These are phyloP conservation scores for Drosophila kanekoi DNA, from an alignment of 2,888 invertebrate species.

Conservation along the genomic window DNA sequence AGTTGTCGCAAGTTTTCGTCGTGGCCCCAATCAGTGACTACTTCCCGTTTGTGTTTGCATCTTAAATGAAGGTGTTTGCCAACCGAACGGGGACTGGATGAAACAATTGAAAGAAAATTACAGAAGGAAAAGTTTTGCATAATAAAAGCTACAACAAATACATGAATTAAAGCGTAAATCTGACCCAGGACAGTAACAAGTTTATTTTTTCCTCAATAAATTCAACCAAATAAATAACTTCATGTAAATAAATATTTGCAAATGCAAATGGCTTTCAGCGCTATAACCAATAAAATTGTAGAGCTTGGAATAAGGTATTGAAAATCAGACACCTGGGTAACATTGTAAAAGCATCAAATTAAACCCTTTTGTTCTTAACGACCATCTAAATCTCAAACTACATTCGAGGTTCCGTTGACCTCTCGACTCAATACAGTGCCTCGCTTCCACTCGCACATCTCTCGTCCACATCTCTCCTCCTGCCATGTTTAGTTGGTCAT, in stretches of 20 bases:
- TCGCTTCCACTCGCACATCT: neutral
- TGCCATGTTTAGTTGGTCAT: slow-evolving; percentile 14
- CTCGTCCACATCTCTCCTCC: neutral
- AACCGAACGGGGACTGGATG: neutral
- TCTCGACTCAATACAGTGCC: neutral
- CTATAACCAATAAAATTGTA: slow-evolving; percentile 43
- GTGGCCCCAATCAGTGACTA: slow-evolving; percentile 42
- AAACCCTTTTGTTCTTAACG: slow-evolving; percentile 29
- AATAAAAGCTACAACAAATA: slow-evolving; percentile 8
- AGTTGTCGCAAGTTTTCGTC: slow-evolving; percentile 46
- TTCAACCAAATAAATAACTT: slow-evolving; percentile 8
- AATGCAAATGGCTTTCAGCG: slow-evolving; percentile 26
- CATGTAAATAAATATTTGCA: slow-evolving; percentile 14
- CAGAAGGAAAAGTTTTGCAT: slow-evolving; percentile 32
- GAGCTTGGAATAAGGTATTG: slow-evolving; percentile 48
- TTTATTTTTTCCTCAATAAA: slow-evolving; percentile 37
- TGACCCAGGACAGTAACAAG: slow-evolving; percentile 14
- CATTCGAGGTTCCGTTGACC: neutral
- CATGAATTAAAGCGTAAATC: slow-evolving; percentile 36
- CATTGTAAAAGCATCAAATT: slow-evolving; percentile 27
- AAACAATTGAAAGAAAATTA: slow-evolving; percentile 41
- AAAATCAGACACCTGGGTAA: slow-evolving; percentile 41
- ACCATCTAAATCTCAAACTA: slow-evolving; percentile 3
- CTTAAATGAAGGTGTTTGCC: slow-evolving; percentile 33
- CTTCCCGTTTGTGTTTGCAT: slow-evolving; percentile 46